phyloP scores from a whole-genome alignment of 2,888 invertebrate genomes.

The Hedya salicella region DNA sequence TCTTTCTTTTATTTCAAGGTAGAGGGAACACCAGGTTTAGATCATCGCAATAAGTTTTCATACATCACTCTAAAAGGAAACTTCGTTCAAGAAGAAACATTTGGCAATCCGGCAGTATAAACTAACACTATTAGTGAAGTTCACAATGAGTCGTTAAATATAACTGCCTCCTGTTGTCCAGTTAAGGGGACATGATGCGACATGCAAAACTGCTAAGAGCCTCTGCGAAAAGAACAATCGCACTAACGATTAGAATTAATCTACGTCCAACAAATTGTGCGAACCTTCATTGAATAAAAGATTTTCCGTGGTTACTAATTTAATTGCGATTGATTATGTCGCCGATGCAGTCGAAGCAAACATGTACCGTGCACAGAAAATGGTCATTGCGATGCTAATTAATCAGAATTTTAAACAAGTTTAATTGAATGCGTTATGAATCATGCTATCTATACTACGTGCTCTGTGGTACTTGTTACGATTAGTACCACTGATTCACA shows the following conservation, averaged over 20 bases:
- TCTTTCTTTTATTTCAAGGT: neutral
- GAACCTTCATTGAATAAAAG: conserved; percentile 1
- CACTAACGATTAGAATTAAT: conserved; percentile 38
- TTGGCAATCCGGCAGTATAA: conserved; percentile 63
- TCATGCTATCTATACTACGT: no score
- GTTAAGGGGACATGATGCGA: conserved; percentile 70
- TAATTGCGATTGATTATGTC: conserved; percentile 3
- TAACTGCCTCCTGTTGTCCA: conserved; percentile 73
- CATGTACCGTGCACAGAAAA: neutral
- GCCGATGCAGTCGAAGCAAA: neutral
- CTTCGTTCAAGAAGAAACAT: conserved; percentile 53
- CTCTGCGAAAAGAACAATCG: conserved; percentile 59
- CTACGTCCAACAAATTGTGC: conserved; percentile 15
- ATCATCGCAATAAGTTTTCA: neutral
- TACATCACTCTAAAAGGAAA: conserved; percentile 47
- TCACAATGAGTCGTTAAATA: conserved; percentile 80
- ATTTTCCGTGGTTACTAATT: neutral
- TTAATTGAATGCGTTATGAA: conserved; percentile 1
- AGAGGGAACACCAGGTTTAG: neutral
- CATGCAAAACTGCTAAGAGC: conserved; percentile 58
- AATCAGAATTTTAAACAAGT: conserved; percentile 5
- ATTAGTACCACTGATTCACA: neutral
- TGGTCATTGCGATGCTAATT: neutral
- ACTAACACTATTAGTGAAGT: conserved; percentile 66
- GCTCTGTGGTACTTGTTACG: neutral